These are phyloP conservation scores for Meteorus sp. DNA, from an alignment of 1,140 invertebrate species.

Conservation along the genomic window DNA sequence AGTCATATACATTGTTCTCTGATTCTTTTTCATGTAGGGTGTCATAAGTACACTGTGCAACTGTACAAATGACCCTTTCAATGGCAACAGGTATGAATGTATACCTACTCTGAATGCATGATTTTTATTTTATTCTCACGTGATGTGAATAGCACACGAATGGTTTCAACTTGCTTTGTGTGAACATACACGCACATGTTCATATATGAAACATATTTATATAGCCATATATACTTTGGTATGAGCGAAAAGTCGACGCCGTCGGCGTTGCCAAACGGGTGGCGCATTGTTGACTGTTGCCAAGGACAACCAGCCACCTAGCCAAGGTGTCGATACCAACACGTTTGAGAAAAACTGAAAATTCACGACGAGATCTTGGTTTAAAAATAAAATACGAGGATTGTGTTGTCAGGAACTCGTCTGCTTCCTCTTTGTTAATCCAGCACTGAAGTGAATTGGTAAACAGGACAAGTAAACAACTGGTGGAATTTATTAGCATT, in stretches of 20 bases:
- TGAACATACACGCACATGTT: constrained; percentile 3
- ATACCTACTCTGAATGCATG: no score
- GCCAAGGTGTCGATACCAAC: constrained; percentile 53
- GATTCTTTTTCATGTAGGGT: no score
- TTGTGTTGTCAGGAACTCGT: no score
- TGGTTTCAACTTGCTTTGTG: not conserved
- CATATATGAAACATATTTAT: not conserved
- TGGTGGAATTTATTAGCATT: not conserved
- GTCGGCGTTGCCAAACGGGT: constrained; percentile 28
- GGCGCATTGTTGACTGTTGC: constrained; percentile 52
- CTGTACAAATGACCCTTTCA: constrained; percentile 13
- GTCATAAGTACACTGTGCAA: not conserved
- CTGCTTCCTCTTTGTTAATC: not conserved
- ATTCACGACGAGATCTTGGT: no score
- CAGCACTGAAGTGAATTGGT: not conserved
- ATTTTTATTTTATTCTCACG: constrained; percentile 18
- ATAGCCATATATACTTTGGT: not conserved
- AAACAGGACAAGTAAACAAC: not conserved
- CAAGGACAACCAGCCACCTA: constrained; percentile 48
- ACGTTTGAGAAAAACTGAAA: constrained; percentile 29
- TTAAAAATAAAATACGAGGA: no score
- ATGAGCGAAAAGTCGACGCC: constrained; percentile 19
- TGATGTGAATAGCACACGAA: constrained; percentile 3
- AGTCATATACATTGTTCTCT: no score
- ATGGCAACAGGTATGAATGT: constrained; percentile 11